A percentile compares a stretch with the other conserved stretches of the same genome.
Conservation (phyloP, 2,113 vertebrate species). For the Nothobranchius kuhntae region DNA sequence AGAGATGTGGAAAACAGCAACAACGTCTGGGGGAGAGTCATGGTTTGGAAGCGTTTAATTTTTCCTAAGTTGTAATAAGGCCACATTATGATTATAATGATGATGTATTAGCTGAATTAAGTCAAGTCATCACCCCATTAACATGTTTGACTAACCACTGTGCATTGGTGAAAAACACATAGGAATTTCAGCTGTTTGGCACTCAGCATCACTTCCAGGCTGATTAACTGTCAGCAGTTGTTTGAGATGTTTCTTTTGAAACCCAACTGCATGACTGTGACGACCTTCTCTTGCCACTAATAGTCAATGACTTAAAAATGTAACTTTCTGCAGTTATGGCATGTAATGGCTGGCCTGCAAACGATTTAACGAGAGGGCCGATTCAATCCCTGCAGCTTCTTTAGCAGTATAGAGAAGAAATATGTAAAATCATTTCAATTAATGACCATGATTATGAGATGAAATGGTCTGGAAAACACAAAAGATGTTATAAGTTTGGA, state of each 20-base stretch:
- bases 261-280: not conserved
- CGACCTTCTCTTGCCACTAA: conserved; percentile 1
- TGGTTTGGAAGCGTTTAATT: conserved; percentile 41
- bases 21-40: conserved; percentile 34
- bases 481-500: too few species aligned
- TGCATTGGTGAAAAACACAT: conserved; percentile 23
- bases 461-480: too few species aligned
- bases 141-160: conserved; percentile 16
- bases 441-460: too few species aligned
- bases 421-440: too few species aligned
- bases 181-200: conserved; percentile 18
- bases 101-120: conserved; percentile 53
- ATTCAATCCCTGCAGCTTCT: too few species aligned
- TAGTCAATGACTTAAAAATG: conserved; percentile 5
- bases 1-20: conserved; percentile 29
- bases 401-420: too few species aligned
- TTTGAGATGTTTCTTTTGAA: not conserved
- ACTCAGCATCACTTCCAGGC: not conserved
- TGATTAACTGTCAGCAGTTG: not conserved
- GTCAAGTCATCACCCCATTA: conserved; percentile 32
- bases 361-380: not conserved
- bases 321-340: not conserved
- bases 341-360: not conserved
- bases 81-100: conserved; percentile 52
- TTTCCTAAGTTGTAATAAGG: conserved; percentile 47